Base-by-base conservation (phyloP, 2,797 vertebrate species). In the Lacerta viridis region DNA sequence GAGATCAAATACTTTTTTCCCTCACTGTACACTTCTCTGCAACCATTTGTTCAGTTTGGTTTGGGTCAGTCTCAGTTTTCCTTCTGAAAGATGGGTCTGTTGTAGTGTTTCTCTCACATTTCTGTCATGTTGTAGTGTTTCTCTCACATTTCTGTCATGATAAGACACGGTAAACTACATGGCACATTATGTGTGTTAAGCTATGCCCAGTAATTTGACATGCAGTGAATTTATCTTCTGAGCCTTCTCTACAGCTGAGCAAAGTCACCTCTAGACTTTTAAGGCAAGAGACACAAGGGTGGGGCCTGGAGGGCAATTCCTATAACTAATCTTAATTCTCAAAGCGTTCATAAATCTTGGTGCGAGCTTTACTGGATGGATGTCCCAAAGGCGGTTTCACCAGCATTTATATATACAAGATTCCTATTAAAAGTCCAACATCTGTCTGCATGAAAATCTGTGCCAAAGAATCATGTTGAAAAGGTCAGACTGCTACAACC, bases 331-430 rank as follows among this genome's bases (percentile, higher is more conserved):
- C 88, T 89, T 25, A 18, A 78, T 87, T 78, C 92, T 88, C 91
- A 50, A 20, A 77, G 77, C 89, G 1, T 88, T 87, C 93, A 90
- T 93, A 92, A 86, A 83, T 94, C 92, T 87, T 92, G 5, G 1
- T 13, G 71, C 76, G 87, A 86, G 78, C 90, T 87, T 72, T 87
- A 93, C 83, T 77, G 85, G 93, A 90, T 86, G 90, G 92, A 59
- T 27, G 76, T 85, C 83, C 84, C n/a, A 83, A 78, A 83, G 86
- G 92, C 84, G 33, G 68, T 89, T 78, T 72, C 71, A 82, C 36
- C 87, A 71, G 59, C 74, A 93, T 92, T 88, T 87, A 69, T 79
- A 86, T 27, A 82, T 11, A 86, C 76, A 79, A 87, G 93, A 92
- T 27, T 5, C 79, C 82, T 82, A 93, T 59, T 85, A 86, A 89